phyloP scores from a whole-genome alignment of 1,140 invertebrate species.

The Pygmarrhopalites habei region DNA sequence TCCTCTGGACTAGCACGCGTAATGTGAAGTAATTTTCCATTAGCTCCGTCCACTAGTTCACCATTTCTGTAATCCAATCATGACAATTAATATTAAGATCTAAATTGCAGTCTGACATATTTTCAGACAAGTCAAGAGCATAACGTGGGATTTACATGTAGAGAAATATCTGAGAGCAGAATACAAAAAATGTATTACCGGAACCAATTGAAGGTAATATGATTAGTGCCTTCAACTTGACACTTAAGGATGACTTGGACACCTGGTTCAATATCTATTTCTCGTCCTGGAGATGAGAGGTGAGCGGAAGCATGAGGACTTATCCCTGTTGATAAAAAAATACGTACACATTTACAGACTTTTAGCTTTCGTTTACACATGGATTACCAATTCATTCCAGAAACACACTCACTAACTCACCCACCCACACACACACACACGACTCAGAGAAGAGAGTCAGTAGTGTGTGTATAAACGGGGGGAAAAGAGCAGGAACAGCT shows the following conservation, averaged over 20 bases:
- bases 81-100: too few relatives aligned
- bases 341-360: conserved; percentile 1
- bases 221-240: conserved; percentile 63
- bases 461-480: too few relatives aligned
- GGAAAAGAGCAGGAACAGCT: too few relatives aligned
- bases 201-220: conserved; percentile 67
- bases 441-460: too few relatives aligned
- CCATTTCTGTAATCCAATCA: conserved; percentile 60
- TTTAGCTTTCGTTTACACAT: too few relatives aligned
- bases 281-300: conserved; percentile 53
- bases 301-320: conserved; percentile 56
- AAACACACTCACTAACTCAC: too few relatives aligned
- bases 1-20: conserved; percentile 53
- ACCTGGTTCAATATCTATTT: conserved; percentile 50
- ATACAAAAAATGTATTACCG: conserved; percentile 47
- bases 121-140: too few relatives aligned
- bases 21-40: conserved; percentile 58
- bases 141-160: too few relatives aligned
- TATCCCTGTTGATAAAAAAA: conserved; percentile 52
- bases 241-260: conserved; percentile 62
- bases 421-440: too few relatives aligned
- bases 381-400: too few relatives aligned
- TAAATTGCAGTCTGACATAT: too few relatives aligned
- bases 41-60: conserved; percentile 52
- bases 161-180: too few relatives aligned